These are phyloP conservation scores for Didymodactylos carnosus DNA, from an alignment of 2,888 invertebrate genomes.

Conservation along the genomic window DNA sequence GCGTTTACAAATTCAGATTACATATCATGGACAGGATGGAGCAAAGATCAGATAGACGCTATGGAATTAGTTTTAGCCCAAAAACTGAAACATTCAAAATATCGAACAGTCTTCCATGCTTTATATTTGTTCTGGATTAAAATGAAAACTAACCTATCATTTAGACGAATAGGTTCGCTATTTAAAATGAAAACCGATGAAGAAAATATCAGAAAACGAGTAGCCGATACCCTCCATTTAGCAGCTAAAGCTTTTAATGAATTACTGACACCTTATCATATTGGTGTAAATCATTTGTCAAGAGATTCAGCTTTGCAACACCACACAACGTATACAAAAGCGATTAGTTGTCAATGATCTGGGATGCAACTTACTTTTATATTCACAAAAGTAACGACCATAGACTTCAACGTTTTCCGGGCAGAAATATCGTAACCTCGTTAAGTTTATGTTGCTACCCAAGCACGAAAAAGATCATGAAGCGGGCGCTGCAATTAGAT, in stretches of 20 bases:
- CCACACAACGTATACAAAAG: background rate
- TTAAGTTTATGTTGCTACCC: too few relatives aligned
- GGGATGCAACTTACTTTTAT: background rate
- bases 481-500: too few relatives aligned
- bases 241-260: background rate
- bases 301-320: background rate
- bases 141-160: background rate
- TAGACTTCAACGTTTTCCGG: too few relatives aligned
- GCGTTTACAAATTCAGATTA: too few relatives aligned
- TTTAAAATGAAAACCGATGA: background rate
- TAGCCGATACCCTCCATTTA: background rate
- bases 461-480: too few relatives aligned
- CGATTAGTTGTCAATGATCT: background rate
- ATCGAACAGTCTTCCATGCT: background rate
- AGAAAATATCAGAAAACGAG: background rate
- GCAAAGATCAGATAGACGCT: too few relatives aligned
- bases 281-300: background rate
- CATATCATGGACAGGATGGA: too few relatives aligned
- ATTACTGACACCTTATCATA: background rate
- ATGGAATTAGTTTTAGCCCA: too few relatives aligned
- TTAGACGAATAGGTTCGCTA: background rate
- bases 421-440: too few relatives aligned
- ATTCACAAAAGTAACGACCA: too few relatives aligned
- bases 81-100: background rate
- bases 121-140: background rate